Base-by-base conservation (phyloP, 2,113 vertebrate genomes). In the Mesoclemmys tuberculata region DNA sequence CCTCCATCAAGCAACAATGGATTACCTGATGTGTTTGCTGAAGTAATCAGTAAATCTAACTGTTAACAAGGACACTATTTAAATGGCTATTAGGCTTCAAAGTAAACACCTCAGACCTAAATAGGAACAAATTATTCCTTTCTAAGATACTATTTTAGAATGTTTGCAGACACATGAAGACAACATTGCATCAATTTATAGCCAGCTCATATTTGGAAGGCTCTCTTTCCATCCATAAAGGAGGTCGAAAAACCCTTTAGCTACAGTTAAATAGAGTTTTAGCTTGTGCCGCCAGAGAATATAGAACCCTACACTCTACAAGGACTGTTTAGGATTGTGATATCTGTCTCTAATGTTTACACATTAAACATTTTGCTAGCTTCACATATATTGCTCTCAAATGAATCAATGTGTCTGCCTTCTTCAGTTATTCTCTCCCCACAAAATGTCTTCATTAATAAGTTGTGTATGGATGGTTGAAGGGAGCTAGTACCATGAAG, bases 91-190 rank as follows among this genome's bases (percentile, higher is more conserved):
- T 46, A 2, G 7, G 44, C 5, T 80, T 82, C 5, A 58, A 91
- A 93, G 18, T 26, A 87, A 84, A 0, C 13, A 75, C 31, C 22
- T 80, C 75, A 29, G 3, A 83, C 21, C 5, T 22, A 58, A 56
- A 75, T 16, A 64, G 4, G 81, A 2, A 55, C 2, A 1, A 48
- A 3, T 0, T 5, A 2, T 75, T 55, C 46, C 44, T 56, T 46
- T 10, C 5, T 46, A 22, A 87, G 91, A 90, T 5, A 38, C 5
- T 38, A 19, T 82, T 54, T 71, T 4, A 82, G 77, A 8, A 7
- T 90, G 5, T n/a, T 83, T 21, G 16, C 22, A 46, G 2, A 5
- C 29, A 44, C 3, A 78, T n/a, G 26, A 4, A 92, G 2, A 18
- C 9, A 68, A 68, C 61, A n/a, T 68, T 38, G 64, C 35, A 71